Conservation (phyloP, 2,888 invertebrate genomes). For the Idaea straminata region DNA sequence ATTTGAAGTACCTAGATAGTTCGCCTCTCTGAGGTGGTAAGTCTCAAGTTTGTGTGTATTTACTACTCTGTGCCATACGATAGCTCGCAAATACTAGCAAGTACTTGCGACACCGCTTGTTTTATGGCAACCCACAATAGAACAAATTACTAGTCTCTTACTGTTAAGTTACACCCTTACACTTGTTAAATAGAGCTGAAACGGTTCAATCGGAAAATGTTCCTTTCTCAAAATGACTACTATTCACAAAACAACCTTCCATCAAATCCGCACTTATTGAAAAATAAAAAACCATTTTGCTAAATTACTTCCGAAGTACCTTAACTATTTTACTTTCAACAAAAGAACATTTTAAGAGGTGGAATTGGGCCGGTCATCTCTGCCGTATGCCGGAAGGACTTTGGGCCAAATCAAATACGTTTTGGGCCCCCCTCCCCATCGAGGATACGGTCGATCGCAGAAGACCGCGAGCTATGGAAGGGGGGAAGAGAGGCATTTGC, state of each 20-base stretch:
- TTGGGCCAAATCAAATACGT: no score
- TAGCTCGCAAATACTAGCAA: constrained; percentile 7
- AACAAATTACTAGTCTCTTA: constrained; percentile 57
- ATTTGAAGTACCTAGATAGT: constrained; percentile 59
- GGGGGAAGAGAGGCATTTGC: no score
- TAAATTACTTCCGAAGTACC: no score
- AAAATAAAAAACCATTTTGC: not conserved
- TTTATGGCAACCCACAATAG: constrained; percentile 29
- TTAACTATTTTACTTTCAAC: no score
- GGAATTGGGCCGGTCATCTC: no score
- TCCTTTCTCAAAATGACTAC: not conserved
- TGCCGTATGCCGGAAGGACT: no score
- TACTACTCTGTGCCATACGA: constrained; percentile 54
- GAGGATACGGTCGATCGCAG: no score
- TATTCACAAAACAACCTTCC: not conserved
- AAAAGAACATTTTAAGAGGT: no score
- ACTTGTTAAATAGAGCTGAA: constrained; percentile 13
- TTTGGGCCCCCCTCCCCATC: no score
- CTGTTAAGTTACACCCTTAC: constrained; percentile 35
- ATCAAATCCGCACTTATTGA: not conserved
- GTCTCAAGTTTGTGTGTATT: constrained; percentile 23
- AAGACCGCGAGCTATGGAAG: no score
- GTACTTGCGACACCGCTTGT: constrained; percentile 6
- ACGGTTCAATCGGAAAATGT: not conserved
- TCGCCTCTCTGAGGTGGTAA: constrained; percentile 42